phyloP scores from a whole-genome alignment of 2,797 vertebrate species.

The Dendrocincla tyrannina region DNA sequence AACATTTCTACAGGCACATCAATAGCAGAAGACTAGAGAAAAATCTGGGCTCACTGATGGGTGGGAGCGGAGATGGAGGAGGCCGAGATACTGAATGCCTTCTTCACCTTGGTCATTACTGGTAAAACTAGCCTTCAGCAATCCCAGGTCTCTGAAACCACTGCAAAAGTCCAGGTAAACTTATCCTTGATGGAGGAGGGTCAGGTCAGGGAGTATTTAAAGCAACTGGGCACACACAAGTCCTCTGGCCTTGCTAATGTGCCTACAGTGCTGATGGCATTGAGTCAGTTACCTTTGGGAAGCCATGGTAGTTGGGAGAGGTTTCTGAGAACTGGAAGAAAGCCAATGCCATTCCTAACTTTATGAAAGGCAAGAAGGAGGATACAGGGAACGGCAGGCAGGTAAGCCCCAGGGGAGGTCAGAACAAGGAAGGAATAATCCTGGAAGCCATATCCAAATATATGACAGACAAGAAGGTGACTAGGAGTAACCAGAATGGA shows the following conservation, averaged over 20 bases:
- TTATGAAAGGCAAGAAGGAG: background rate
- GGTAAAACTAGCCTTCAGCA: background rate
- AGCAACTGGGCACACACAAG: background rate
- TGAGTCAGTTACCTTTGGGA: background rate
- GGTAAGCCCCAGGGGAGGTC: background rate
- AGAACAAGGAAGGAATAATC: background rate
- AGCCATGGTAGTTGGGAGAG: background rate
- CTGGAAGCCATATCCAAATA: background rate
- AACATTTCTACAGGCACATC: background rate
- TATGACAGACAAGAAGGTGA: background rate
- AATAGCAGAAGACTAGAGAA: background rate
- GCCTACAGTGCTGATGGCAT: background rate
- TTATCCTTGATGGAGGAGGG: background rate
- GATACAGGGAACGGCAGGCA: background rate
- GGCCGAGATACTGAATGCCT: background rate
- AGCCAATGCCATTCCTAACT: background rate
- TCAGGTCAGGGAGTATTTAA: background rate
- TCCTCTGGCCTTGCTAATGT: background rate
- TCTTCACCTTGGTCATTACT: background rate
- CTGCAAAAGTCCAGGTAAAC: background rate
- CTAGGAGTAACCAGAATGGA: background rate
- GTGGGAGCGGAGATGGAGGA: background rate
- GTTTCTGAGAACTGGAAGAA: background rate
- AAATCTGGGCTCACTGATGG: background rate
- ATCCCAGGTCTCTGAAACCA: background rate